Base-by-base conservation (phyloP, 1,140 invertebrate species). In the Drosophila truncata region DNA sequence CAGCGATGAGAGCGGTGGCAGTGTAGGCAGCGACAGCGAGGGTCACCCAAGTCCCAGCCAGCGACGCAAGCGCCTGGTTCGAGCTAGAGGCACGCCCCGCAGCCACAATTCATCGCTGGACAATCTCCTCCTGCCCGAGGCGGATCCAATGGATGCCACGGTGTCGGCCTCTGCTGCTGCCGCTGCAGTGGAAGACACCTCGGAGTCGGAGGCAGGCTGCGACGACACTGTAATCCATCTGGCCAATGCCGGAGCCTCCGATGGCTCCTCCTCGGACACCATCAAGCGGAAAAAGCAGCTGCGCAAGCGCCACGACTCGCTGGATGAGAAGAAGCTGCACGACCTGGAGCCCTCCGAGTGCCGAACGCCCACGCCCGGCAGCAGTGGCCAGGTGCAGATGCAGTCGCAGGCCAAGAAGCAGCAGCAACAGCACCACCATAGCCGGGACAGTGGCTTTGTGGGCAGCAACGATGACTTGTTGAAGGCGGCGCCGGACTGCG, bases 401-500 rank as follows among this genome's bases (percentile, higher is more conserved):
- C 87, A 91, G 11, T 67, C 78, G 0, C 91, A 92, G 64, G 69
- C 91, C 18, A 92, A 92, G 60, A 91, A 91, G 39, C 91, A 92
- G 18, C 91, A 92, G 86, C 83, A 87, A 16, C 91, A 92, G 87
- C 83, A 87, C 44, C 96, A 97, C 84, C 96, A 97, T 63, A 97
- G 96, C 81, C 93, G 97, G 60, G 97, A 98, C 91, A 97, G 96
- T 76, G 97, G 97, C 5, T 98, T 98, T 80, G 95, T 97, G 39
- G 97, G 97, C 5, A 98, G 97, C 85, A 97, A 97, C 82, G 97
- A 98, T 86, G 97, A 98, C 92, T 93, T 98, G 39, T 93, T 97
- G 8, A 96, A 96, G 86, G 93, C 94, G 80, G 93, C 94, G 78
- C 91, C 93, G 13, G 95, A 96, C 66, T 94, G 93, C 77, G 78